A percentile compares a stretch with the other conserved stretches of the same genome.
Evolutionary conservation across 1,140 invertebrate genomes (phyloP).

Genomic region (Radopholus similis): DNA sequence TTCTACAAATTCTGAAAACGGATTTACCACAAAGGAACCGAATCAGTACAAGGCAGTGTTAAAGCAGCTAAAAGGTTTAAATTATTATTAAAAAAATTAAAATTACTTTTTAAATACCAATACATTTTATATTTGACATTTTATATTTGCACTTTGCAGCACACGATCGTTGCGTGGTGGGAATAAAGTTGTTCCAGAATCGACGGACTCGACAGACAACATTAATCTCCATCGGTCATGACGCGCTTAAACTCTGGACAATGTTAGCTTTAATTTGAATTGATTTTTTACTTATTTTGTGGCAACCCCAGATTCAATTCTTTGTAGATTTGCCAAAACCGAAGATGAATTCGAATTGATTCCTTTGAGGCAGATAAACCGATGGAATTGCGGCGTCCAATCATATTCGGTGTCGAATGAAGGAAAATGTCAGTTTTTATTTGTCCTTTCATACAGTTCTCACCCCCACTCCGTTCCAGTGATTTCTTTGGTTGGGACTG

Average conservation of each 20-base stretch:
- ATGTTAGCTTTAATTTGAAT: neutral
- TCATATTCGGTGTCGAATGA: neutral
- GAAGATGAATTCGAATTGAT: constrained; percentile 2
- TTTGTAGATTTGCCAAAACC: neutral
- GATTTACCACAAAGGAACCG: too few relatives aligned
- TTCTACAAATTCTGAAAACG: too few relatives aligned
- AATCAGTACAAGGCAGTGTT: neutral
- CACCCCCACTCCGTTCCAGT: neutral
- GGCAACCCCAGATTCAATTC: too few relatives aligned
- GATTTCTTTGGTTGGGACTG: constrained; percentile 1
- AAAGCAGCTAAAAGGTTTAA: neutral
- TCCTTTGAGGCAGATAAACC: neutral
- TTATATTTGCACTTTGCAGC: too few relatives aligned
- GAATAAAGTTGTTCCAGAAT: neutral
- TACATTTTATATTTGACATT: too few relatives aligned
- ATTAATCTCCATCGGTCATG: neutral
- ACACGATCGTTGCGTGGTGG: neutral
- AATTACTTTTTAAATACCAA: too few relatives aligned
- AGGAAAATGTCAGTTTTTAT: neutral
- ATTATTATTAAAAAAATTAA: neutral
- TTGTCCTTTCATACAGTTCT: neutral
- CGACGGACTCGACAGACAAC: neutral
- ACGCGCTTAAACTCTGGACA: constrained; percentile 1
- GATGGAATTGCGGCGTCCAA: constrained; percentile 10
- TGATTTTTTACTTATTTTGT: neutral